phyloP scores from a whole-genome alignment of 2,888 invertebrate genomes.

The Gibbula magus region DNA sequence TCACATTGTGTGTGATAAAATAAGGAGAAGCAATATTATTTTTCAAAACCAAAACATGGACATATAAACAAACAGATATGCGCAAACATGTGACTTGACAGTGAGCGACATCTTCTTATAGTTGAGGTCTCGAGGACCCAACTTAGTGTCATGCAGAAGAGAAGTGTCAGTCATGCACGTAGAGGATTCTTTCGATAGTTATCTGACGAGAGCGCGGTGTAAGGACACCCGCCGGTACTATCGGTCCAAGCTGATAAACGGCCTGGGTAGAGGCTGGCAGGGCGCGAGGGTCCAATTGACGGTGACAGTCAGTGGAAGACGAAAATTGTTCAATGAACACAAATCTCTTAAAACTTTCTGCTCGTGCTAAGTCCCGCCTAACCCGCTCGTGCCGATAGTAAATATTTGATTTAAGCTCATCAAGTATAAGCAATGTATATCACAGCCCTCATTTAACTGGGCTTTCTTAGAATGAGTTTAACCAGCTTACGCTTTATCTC shows the following conservation, averaged over 20 bases:
- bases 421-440: constrained; percentile 5
- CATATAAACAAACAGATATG: too few relatives aligned
- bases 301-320: constrained; percentile 12
- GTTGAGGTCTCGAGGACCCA: neutral
- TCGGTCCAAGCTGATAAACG: neutral
- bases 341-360: neutral
- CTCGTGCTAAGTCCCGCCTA: neutral
- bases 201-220: neutral
- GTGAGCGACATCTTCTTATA: neutral
- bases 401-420: neutral
- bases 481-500: too few relatives aligned
- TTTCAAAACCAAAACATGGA: too few relatives aligned
- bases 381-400: constrained; percentile 8
- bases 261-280: neutral
- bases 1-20: too few relatives aligned
- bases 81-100: neutral
- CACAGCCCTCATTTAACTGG: neutral
- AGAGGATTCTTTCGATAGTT: constrained; percentile 24
- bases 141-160: neutral
- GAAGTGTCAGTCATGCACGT: constrained; percentile 21
- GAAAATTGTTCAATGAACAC: constrained; percentile 5
- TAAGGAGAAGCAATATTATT: too few relatives aligned
- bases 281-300: constrained; percentile 11
- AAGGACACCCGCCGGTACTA: constrained; percentile 21
- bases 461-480: too few relatives aligned